Base-by-base conservation (phyloP, 92 coral and sea anemone species). In the Porites lobata region DNA sequence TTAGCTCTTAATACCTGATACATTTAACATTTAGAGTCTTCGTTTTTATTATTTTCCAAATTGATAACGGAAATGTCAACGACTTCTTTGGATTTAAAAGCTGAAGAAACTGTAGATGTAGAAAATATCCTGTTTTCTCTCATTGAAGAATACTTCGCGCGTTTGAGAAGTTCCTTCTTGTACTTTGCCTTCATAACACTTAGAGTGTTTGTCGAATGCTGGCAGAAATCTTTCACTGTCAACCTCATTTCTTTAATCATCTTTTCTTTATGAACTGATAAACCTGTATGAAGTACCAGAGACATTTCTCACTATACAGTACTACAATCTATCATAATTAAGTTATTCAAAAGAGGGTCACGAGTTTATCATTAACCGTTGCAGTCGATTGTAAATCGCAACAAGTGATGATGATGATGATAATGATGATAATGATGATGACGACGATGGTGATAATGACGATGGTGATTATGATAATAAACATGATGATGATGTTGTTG, bases 231-330 rank as follows among this genome's bases (percentile, higher is more conserved):
- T 14, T 29, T 21, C 77, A 69, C 69, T 22, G 61, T 70, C 13
- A 21, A 71, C 20, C 78, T 70, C 78, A 82, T 69, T 61, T 82
- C 77, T 18, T 58, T 59, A 21, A 69, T 57, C 54, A 54, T 72
- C 50, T 82, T 69, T 9, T 82, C 78, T 69, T 82, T 82, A 20
- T 32, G 78, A n/a, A n/a, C 22, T 47, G 24, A 69, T 50, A 72
- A 29, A 58, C 29, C 86, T 82, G 56, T 26, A 12, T 21, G 26
- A 8, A 80, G 54, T 17, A 21, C 7, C n/a, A 21, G 5, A 52
- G 47, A 0, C 47, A 38, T 4, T 4, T 38, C 6, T 38, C 47
- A 38, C 0, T 4, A 38, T 38, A 38, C 0, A 4, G 43, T 32
- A 2, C 43, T 32, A 32, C 43, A 32, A 22, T 22, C 24, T 22